Percentiles rank a stretch among this genome's conserved stretches.
Evolutionary conservation across 2,888 invertebrate genomes (phyloP).

Genomic region (Hydrotaea cyrtoneurina): DNA sequence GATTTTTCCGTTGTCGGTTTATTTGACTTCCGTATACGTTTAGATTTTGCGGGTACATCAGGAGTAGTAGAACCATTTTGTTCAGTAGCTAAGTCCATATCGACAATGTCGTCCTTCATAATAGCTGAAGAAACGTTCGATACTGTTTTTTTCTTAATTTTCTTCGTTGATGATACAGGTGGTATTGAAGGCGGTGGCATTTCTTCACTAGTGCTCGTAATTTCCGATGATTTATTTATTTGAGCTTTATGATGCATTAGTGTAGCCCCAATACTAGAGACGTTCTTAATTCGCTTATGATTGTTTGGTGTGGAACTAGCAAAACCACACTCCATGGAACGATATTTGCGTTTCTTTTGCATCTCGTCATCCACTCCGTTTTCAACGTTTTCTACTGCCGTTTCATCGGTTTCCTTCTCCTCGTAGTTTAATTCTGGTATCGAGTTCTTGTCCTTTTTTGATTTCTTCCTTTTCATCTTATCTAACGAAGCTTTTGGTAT

Average conservation of each 20-base stretch:
- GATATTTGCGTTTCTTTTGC: conserved; percentile 61
- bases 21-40: background rate
- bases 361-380: background rate
- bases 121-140: background rate
- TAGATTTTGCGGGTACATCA: background rate
- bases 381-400: background rate
- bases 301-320: conserved; percentile 34
- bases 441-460: conserved; percentile 40
- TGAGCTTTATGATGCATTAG: background rate
- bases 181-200: background rate
- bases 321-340: conserved; percentile 28
- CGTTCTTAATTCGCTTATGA: conserved; percentile 56
- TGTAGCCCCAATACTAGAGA: background rate
- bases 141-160: background rate
- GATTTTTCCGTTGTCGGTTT: background rate
- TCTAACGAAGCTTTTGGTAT: conserved; percentile 51
- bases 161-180: background rate
- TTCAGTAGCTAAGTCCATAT: background rate
- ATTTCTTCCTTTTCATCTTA: conserved; percentile 61
- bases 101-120: background rate
- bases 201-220: conserved; percentile 60
- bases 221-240: conserved; percentile 54
- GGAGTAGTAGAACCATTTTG: background rate
- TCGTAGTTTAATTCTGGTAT: too few species aligned
- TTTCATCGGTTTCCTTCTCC: background rate